These are phyloP conservation scores for Octopus bimaculoides DNA, from an alignment of 1,140 invertebrate genomes.

Conservation along the genomic window DNA sequence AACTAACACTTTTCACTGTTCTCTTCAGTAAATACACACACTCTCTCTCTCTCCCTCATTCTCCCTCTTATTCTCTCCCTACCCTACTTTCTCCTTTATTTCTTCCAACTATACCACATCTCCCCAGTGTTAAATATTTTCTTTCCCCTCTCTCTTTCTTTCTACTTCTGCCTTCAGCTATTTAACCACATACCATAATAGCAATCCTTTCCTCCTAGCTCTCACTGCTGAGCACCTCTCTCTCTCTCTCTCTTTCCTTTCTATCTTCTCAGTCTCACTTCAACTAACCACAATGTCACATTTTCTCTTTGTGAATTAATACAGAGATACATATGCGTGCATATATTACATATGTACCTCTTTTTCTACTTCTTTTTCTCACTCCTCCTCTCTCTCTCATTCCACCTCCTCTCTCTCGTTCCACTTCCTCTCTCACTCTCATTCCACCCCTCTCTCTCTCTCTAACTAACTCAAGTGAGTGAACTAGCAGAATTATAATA, in stretches of 20 bases:
- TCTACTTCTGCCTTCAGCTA: not conserved
- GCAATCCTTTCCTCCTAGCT: too few relatives aligned
- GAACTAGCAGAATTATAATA: too few relatives aligned
- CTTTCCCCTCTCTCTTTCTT: not conserved
- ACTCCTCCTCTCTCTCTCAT: not conserved
- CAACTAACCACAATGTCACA: too few relatives aligned
- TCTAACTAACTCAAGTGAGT: too few relatives aligned
- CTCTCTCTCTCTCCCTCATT: not conserved
- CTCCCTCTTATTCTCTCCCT: not conserved
- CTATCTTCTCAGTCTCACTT: conserved; percentile 5
- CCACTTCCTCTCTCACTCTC: too few relatives aligned
- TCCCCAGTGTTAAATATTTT: not conserved
- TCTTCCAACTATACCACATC: too few relatives aligned
- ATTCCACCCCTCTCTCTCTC: too few relatives aligned
- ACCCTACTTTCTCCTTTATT: not conserved
- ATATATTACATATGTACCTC: not conserved
- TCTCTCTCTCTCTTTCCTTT: not conserved
- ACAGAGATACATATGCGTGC: conserved; percentile 37
- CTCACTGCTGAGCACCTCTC: too few relatives aligned
- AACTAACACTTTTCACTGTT: too few relatives aligned
- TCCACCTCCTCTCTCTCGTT: too few relatives aligned
- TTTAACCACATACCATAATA: too few relatives aligned
- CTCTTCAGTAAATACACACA: not conserved
- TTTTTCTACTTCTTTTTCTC: not conserved
- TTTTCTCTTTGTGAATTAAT: not conserved